Percentiles rank a stretch among this genome's conserved stretches.
phyloP scores from a whole-genome alignment of 2,888 invertebrate genomes.

The Drosophila planitibia region DNA sequence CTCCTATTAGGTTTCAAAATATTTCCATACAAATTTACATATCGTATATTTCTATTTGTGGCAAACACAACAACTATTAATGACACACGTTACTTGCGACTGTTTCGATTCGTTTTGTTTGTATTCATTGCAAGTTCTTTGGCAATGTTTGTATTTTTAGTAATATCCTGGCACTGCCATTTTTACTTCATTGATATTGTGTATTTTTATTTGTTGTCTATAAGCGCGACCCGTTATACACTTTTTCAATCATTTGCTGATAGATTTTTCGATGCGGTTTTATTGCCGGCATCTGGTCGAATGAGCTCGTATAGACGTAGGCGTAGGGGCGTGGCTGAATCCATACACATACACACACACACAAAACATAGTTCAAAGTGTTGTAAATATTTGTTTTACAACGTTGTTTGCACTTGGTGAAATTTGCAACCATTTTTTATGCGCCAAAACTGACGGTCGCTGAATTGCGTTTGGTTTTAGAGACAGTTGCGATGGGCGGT shows the following conservation, averaged over 20 bases:
- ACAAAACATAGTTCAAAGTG: constrained; percentile 63
- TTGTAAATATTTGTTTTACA: constrained; percentile 76
- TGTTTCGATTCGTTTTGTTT: constrained; percentile 4
- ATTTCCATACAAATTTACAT: not conserved
- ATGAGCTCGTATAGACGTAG: constrained; percentile 26
- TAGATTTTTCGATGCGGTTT: constrained; percentile 63
- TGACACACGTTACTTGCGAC: constrained; percentile 7
- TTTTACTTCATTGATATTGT: constrained; percentile 19
- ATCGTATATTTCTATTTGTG: not conserved
- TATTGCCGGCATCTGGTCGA: constrained; percentile 51
- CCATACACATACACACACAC: constrained; percentile 8
- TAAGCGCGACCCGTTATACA: constrained; percentile 35
- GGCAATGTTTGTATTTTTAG: constrained; percentile 55
- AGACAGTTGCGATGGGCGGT: not conserved
- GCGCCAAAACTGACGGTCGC: constrained; percentile 42
- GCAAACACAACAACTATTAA: constrained; percentile 10
- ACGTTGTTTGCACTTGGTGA: constrained; percentile 73
- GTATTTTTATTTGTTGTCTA: constrained; percentile 9
- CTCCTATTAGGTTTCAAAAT: too few species aligned
- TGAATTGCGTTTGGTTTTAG: constrained; percentile 33
- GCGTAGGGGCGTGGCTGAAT: constrained; percentile 17
- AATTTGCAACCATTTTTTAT: constrained; percentile 73
- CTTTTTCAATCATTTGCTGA: constrained; percentile 70
- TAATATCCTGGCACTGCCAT: constrained; percentile 57
- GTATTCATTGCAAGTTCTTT: constrained; percentile 48